phyloP scores from a whole-genome alignment of 1,140 invertebrate genomes.

The Proctacanthus coquilletti region DNA sequence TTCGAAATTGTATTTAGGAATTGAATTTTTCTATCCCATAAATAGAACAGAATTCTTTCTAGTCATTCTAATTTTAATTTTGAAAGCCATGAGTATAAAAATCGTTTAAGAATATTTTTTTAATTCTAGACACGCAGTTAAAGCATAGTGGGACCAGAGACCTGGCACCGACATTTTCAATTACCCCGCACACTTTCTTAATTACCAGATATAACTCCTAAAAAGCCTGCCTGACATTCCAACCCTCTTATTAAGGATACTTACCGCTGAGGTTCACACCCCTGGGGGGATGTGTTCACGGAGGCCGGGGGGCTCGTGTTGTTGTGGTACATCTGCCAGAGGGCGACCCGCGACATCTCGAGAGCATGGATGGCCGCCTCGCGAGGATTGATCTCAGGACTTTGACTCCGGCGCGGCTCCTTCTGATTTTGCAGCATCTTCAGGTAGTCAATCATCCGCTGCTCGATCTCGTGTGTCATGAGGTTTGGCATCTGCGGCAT shows the following conservation, averaged over 20 bases:
- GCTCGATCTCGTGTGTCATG: conserved; percentile 51
- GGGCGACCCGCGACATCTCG: conserved; percentile 56
- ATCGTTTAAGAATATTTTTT: no score
- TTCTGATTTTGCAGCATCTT: conserved; percentile 45
- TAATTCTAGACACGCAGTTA: no score
- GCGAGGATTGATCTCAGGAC: conserved; percentile 34
- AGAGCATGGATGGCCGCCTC: conserved; percentile 46
- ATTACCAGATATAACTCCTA: no score
- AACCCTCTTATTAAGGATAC: conserved; percentile 8
- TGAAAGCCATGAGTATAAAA: no score
- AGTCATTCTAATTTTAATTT: no score
- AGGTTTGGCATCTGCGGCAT: conserved; percentile 35
- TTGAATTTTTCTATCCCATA: no score
- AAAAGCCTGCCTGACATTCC: background rate
- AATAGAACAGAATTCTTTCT: no score
- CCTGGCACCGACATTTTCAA: no score
- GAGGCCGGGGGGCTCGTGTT: conserved; percentile 32
- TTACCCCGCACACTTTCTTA: no score
- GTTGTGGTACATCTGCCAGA: conserved; percentile 70
- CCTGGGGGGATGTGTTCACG: conserved; percentile 11
- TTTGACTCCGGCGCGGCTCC: conserved; percentile 34
- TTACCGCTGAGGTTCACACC: conserved; percentile 37
- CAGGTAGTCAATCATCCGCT: conserved; percentile 61
- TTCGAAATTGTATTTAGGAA: no score
- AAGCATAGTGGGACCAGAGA: no score